A percentile compares a stretch with the other conserved stretches of the same genome.
Conservation (phyloP, 2,888 invertebrate genomes). For the Eilema caniola region DNA sequence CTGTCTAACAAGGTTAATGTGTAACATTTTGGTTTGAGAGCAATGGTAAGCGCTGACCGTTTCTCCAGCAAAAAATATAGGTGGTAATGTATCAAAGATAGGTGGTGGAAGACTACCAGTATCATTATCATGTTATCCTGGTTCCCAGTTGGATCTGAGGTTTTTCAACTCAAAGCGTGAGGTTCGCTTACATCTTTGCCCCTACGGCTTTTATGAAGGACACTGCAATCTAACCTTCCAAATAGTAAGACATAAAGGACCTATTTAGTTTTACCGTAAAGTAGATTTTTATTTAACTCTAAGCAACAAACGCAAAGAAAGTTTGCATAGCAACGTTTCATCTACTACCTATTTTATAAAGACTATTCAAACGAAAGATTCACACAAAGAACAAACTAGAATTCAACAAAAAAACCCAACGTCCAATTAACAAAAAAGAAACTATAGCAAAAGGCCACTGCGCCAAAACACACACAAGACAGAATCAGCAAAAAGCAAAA, state of each 20-base stretch:
- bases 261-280: background rate
- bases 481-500: constrained; percentile 47
- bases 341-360: background rate
- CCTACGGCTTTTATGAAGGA: too few relatives aligned
- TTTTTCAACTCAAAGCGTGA: too few relatives aligned
- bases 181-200: too few relatives aligned
- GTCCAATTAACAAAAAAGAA: constrained; percentile 30
- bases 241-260: background rate
- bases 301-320: background rate
- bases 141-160: too few relatives aligned
- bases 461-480: constrained; percentile 35
- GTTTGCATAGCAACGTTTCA: background rate
- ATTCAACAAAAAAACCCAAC: constrained; percentile 15
- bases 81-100: background rate
- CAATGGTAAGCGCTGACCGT: background rate
- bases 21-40: background rate
- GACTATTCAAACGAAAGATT: background rate
- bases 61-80: too few relatives aligned
- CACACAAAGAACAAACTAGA: constrained; percentile 1
- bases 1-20: constrained; percentile 35
- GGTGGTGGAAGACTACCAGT: too few relatives aligned
- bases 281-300: too few relatives aligned
- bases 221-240: too few relatives aligned
- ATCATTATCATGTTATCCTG: too few relatives aligned
- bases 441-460: constrained; percentile 25